Conservation (phyloP, 2,113 vertebrate genomes). For the Epinephelus cyanopodus region DNA sequence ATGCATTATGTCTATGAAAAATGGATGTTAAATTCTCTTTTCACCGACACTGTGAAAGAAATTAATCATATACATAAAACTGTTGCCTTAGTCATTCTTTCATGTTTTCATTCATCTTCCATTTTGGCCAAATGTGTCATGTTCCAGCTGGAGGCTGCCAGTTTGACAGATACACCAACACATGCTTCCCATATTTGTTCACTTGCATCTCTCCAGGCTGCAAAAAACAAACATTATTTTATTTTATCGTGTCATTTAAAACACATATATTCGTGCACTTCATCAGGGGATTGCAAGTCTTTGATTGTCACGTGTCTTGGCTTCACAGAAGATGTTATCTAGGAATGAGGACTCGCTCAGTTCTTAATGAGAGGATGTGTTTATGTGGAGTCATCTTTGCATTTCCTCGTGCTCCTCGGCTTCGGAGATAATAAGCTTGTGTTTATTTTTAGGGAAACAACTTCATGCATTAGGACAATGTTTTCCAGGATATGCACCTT, state of each 20-base stretch:
- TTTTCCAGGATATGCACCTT: background rate
- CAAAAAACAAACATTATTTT: background rate
- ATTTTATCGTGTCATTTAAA: background rate
- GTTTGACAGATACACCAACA: background rate
- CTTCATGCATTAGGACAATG: background rate
- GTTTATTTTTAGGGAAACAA: slow-evolving; percentile 4
- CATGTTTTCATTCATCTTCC: background rate
- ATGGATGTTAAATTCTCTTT: background rate
- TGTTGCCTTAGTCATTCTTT: background rate
- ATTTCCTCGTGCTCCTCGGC: background rate
- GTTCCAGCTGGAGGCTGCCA: background rate
- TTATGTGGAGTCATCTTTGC: slow-evolving; percentile 11
- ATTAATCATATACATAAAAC: no score
- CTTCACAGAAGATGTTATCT: background rate
- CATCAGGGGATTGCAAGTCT: background rate
- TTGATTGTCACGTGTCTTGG: background rate
- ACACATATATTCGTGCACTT: background rate
- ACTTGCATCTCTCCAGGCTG: background rate
- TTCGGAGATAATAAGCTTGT: background rate
- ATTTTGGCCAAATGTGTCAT: background rate
- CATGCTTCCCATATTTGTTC: background rate
- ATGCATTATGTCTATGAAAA: background rate
- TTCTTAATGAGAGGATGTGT: background rate
- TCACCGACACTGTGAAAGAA: background rate
- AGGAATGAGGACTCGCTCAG: background rate